Evolutionary conservation across 2,113 vertebrate species (phyloP), one percentile per base, ranked within the genome.

Genomic region (Scopus umbretta): DNA sequence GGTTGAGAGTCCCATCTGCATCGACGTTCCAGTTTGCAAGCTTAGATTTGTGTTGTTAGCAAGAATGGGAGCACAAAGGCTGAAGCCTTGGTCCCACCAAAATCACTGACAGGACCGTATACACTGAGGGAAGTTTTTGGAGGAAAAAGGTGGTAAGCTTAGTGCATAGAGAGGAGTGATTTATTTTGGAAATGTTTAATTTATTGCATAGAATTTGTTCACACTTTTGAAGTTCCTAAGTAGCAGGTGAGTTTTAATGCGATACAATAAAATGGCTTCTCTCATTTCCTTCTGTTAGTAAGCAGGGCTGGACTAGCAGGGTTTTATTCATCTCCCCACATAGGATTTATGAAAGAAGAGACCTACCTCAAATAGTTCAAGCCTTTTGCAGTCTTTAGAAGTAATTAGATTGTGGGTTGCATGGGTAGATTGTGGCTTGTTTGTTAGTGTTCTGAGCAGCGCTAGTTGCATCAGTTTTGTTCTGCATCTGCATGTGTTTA

Each of bases 371-470:
- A 76, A 58, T 30, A 71, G 74, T 88, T 93, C 53, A 88, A 88
- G 45, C 55, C 40, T 88, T 91, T 61, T 89, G 67, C 85, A 96
- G 49, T 83, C 88, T 83, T 86, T 50, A 86, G 71, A 80, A 93
- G 63, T 86, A 92, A 95, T 96, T 96, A 94, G 66, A 15, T 38
- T 95, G 96, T 96, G 94, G 94, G 62, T 92, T 95, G 65, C 80
- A 79, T 85, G 84, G 80, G 80, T 91, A 85, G 78, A 65, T 84
- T 94, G 94, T 76, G 96, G 94, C 92, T 91, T 91, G 61, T 84
- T 94, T 87, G 32, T 75, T 92, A 78, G 73, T 95, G 78, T 95
- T 96, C 45, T 61, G 76, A 90, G 62, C 89, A 50, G 34, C 29
- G 42, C 73, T 70, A 18, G 78, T 73, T 95, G 71, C 79, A 75